Base-by-base conservation (phyloP, 2,888 invertebrate genomes). In the Oxytorus armatus region DNA sequence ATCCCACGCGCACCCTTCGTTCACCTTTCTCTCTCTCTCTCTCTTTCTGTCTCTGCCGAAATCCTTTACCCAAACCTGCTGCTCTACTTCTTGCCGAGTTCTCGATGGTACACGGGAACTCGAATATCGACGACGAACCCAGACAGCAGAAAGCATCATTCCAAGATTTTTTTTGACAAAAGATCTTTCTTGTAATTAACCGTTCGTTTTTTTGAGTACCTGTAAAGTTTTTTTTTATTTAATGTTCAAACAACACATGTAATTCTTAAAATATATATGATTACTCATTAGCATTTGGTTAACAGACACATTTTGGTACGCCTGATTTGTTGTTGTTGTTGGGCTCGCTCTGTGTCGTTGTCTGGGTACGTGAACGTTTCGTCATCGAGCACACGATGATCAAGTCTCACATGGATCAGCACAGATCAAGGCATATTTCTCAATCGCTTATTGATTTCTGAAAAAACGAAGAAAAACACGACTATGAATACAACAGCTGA, bases 361-460 rank as follows among this genome's bases (percentile, higher is more conserved):
- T 53, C 53, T 42, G 25, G 53, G 25, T 68, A 16, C 53, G 53
- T 68, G 7, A 68, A 68, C 39, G 14, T 42, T 68, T 25, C 18
- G 21, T 68, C 25, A 23, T 36, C 53, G 25, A 39, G 16, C 53
- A 53, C 16, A 42, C 21, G 39, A 36, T 25, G 10, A 49, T 11
- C 10, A 11, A 5, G 7, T 55, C 55, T 29, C 25, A 55, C 29
- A 55, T 1, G 44, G n/a, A 18, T n/a, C 44, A 18, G 14, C 42
- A 29, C 42, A 3, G 14, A 57, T 57, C 69, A 21, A 57, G n/a
- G 44, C 44, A 57, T 44, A 18, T 21, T 14, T 44, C 14, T 61
- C 14, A 23, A 61, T 42, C 8, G 21, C 11, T n/a, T 47, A n/a
- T 25, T 18, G 11, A 44, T 1, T 36, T n/a, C n/a, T 21, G 10